Evolutionary conservation across 1,140 invertebrate genomes (phyloP).

Genomic region (Ceratosolen fusciceps): DNA sequence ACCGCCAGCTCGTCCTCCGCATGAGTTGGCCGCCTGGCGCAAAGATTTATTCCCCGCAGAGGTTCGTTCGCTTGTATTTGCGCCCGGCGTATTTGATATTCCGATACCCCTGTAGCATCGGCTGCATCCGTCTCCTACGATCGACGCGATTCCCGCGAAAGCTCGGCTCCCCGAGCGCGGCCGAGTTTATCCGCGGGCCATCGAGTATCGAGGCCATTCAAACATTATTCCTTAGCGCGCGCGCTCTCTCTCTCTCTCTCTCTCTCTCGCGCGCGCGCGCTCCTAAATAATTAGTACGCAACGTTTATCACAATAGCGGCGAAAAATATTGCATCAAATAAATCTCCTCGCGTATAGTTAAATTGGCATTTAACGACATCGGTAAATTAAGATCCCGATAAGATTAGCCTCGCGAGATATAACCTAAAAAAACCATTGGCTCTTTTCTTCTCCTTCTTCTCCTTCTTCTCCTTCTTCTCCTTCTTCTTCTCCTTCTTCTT

Average conservation of each 20-base stretch:
- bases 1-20: too few species aligned
- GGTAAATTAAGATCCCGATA: conserved; percentile 23
- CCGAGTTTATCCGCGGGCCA: too few species aligned
- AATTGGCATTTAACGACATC: conserved; percentile 8
- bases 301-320: background rate
- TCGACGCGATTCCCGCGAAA: too few species aligned
- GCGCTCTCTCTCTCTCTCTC: background rate
- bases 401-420: conserved; percentile 3
- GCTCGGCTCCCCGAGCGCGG: too few species aligned
- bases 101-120: conserved; percentile 12
- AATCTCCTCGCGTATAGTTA: background rate
- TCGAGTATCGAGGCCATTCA: conserved; percentile 13
- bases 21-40: background rate
- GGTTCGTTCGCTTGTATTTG: background rate
- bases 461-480: too few species aligned
- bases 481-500: too few species aligned
- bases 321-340: background rate
- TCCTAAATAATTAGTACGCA: conserved; percentile 5
- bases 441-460: background rate
- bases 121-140: too few species aligned
- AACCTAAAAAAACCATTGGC: background rate
- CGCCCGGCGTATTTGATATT: conserved; percentile 1
- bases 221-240: background rate
- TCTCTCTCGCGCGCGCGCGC: background rate
- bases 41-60: conserved; percentile 16